Conservation (phyloP, 2,797 vertebrate genomes). For the Gorsachius magnificus region DNA sequence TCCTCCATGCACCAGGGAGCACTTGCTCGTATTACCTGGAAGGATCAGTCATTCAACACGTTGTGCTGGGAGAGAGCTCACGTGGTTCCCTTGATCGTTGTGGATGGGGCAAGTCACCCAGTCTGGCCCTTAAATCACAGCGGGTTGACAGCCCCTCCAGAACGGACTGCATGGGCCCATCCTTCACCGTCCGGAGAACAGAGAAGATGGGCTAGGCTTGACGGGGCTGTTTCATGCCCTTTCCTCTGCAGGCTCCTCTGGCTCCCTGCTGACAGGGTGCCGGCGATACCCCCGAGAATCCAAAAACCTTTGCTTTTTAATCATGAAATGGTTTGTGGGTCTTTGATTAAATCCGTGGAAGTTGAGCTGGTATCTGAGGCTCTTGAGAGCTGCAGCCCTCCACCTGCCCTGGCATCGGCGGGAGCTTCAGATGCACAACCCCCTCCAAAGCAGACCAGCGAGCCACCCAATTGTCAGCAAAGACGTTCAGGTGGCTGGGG, state of each 20-base stretch:
- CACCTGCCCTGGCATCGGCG: rapidly evolving
- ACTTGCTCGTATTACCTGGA: neutral
- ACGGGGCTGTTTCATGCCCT: neutral
- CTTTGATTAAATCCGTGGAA: neutral
- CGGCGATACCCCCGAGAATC: neutral
- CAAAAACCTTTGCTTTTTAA: neutral
- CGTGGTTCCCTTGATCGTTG: rapidly evolving
- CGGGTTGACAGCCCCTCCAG: neutral
- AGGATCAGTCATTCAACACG: neutral
- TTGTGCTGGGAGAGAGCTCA: neutral
- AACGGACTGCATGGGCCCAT: neutral
- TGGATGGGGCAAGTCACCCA: neutral
- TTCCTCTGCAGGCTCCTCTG: neutral
- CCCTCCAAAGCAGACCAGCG: neutral
- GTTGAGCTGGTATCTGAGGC: neutral
- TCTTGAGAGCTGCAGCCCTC: neutral
- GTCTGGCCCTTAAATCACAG: neutral
- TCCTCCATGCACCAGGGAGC: neutral
- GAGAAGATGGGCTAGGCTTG: neutral
- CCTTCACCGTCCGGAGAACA: neutral
- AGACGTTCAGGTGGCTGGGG: neutral
- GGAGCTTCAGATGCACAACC: neutral
- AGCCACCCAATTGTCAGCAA: rapidly evolving
- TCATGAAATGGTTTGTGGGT: neutral
- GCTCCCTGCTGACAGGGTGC: neutral